Evolutionary conservation across 2,888 invertebrate species (phyloP), one percentile per base, ranked within the genome.

Genomic region (Macropis europaea): DNA sequence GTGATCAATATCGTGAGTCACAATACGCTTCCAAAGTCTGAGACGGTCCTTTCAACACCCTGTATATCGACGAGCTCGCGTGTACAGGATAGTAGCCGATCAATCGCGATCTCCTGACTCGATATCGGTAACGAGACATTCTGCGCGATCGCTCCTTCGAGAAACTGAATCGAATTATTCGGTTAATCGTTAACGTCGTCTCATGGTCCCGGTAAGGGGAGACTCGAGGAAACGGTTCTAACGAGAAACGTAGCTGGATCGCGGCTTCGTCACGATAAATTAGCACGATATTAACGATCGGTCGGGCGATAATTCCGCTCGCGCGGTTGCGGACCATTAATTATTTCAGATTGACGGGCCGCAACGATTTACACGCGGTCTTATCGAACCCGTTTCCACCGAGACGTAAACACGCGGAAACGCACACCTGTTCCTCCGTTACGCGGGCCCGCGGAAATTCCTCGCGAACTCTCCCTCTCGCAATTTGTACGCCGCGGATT

Each of bases 221-320:
- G 22, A 28, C 28, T 1, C n/a, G n/a, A 38, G 34, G 7, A 40
- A 28, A 22, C 34, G 30, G 24, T 11, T 36, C 5, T 24, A 38
- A 24, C 6, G 38, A 22, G 57, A 34, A 30, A 50, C 17, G 36
- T 9, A n/a, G n/a, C 17, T 36, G n/a, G 9, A 22, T 54, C 48
- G 40, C 19, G 28, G 36, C 56, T 28, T 24, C 64, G 48, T 43
- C 57, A 48, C 69, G 79, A 79, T 79, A 79, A 76, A 76, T 79
- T 69, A 79, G 69, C 40, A 32, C 40, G 66, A 63, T 76, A 76
- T 78, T 70, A 76, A 70, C 63, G 76, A 79, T 67, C 79, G 57
- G 34, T 45, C 56, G 40, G 32, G 28, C 61, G 69, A 63, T 66
- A 73, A 75, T 76, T 73, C 59, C 54, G 66, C 73, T 79, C 67